Base-by-base conservation (phyloP, 1,140 invertebrate species). In the Drosophila aff. region DNA sequence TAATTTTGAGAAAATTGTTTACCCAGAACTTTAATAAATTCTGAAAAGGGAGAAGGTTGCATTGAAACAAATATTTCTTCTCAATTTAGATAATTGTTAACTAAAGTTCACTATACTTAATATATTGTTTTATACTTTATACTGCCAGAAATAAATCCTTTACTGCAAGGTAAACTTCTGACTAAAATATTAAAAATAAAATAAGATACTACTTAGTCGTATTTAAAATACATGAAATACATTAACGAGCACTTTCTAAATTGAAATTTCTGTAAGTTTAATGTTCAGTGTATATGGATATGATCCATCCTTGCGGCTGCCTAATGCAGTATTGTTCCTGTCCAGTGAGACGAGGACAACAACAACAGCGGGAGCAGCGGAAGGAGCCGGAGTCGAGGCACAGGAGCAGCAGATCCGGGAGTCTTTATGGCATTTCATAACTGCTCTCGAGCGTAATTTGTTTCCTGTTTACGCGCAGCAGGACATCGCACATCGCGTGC, bases 371-470 rank as follows among this genome's bases (percentile, higher is more conserved):
- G 63, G 63, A 66, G 58, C 13, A 62, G 63, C 53, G 53, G 36
- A 57, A 57, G 38, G 33, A 57, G 31, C 46, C 28, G 36, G 49
- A 21, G 55, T 40, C 41, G 49, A 23, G 33, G 41, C 33, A 65
- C 53, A 65, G 58, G 58, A 60, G 58, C 28, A 49, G 23, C 57
- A 31, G 49, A 57, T 33, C 53, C 66, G 58, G 47, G 43, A 76
- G 76, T 67, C 81, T 84, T 84, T 87, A 87, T 89, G 84, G 81
- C 87, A 81, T 89, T 89, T 89, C 85, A 89, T 90, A 89, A 90
- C 84, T 89, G 84, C 84, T 89, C 84, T 89, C 84, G 85, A 89
- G 81, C 84, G 85, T 89, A 89, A 89, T 89, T 89, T 89, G 84
- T 89, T 89, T 89, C 84, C 84, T 89, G 84, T 89, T 89, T 89